phyloP scores from a whole-genome alignment of 2,113 vertebrate genomes.

The Globicephala melas region DNA sequence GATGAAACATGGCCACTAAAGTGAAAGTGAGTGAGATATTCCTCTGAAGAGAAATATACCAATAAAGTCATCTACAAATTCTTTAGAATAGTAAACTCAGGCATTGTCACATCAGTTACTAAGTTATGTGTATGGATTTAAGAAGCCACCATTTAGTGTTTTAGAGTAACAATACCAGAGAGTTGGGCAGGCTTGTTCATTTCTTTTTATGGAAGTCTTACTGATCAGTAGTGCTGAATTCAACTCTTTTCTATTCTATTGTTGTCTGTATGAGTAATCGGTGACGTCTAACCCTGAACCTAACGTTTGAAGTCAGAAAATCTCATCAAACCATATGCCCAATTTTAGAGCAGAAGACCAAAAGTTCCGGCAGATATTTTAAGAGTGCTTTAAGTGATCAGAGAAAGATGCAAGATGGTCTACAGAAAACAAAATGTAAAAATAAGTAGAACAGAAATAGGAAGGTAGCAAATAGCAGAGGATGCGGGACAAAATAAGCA shows the following conservation, averaged over 20 bases:
- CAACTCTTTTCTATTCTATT: neutral
- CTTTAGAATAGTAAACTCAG: neutral
- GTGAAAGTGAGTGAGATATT: neutral
- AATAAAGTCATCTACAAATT: neutral
- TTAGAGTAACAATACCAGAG: neutral
- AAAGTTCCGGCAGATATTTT: neutral
- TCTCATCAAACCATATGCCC: neutral
- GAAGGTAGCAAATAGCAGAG: neutral
- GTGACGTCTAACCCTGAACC: neutral
- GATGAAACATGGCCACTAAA: neutral
- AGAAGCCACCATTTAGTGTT: neutral
- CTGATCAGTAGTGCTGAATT: neutral
- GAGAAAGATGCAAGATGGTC: neutral
- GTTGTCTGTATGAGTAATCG: neutral
- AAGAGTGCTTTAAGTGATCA: neutral
- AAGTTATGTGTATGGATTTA: neutral
- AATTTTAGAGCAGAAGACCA: neutral
- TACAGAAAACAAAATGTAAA: conserved; percentile 18
- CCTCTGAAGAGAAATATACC: neutral
- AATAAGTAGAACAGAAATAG: neutral
- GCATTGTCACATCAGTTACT: neutral
- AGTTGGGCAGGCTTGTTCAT: neutral
- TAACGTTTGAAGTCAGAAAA: neutral
- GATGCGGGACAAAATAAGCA: neutral
- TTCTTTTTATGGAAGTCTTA: neutral